Conservation (phyloP, 2,113 vertebrate species). For the Otolemur garnettii region DNA sequence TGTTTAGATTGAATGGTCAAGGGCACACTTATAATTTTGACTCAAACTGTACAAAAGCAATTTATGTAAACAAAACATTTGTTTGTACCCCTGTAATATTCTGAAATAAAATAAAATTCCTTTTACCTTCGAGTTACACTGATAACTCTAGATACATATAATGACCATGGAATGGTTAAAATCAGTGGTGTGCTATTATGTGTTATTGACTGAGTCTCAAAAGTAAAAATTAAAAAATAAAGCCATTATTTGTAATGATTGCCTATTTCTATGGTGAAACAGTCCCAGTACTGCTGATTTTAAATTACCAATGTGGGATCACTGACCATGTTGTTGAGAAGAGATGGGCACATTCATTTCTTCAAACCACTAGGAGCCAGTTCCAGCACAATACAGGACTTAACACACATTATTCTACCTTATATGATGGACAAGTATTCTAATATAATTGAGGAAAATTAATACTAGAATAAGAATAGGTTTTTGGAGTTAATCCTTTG, state of each 20-base stretch:
- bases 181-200: not conserved
- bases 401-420: not conserved
- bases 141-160: not conserved
- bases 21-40: no score
- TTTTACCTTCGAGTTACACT: conserved; percentile 38
- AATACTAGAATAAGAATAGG: not conserved
- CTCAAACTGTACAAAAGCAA: no score
- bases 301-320: not conserved
- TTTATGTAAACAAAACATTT: no score
- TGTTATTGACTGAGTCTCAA: not conserved
- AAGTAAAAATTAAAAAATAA: not conserved
- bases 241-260: not conserved
- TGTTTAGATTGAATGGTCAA: not conserved
- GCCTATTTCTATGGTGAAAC: not conserved
- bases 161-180: not conserved
- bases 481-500: not conserved
- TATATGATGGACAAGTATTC: not conserved
- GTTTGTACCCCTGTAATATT: no score
- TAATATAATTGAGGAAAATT: not conserved
- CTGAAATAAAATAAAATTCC: not conserved
- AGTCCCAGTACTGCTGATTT: not conserved
- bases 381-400: not conserved
- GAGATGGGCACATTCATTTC: not conserved
- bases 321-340: not conserved
- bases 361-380: not conserved